phyloP scores from a whole-genome alignment of 2,888 invertebrate genomes.

The Hydriomena furcata region DNA sequence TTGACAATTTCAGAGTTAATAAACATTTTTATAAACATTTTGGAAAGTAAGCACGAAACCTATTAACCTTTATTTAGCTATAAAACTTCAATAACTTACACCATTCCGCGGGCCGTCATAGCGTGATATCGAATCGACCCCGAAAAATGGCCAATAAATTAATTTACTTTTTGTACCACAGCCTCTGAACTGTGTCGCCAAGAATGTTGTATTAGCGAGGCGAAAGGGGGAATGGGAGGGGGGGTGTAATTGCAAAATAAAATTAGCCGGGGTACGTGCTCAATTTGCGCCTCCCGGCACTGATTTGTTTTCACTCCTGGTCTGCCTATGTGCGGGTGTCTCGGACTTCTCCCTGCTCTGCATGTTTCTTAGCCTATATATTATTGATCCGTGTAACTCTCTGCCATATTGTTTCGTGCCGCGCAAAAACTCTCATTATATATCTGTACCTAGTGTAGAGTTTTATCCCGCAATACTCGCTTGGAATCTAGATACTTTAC shows the following conservation, averaged over 20 bases:
- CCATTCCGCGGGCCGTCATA: constrained; percentile 14
- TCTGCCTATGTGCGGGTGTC: constrained; percentile 54
- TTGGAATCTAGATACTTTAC: not conserved
- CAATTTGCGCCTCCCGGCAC: constrained; percentile 82
- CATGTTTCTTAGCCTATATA: constrained; percentile 78
- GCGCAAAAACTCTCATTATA: constrained; percentile 20
- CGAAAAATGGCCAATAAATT: constrained; percentile 35
- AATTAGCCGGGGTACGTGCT: constrained; percentile 84
- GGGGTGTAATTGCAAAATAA: constrained; percentile 84
- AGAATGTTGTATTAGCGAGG: constrained; percentile 78
- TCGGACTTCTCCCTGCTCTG: constrained; percentile 57
- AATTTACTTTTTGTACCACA: constrained; percentile 40
- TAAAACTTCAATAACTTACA: constrained; percentile 14
- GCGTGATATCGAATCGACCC: constrained; percentile 19
- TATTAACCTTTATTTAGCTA: constrained; percentile 4
- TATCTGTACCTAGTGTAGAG: not conserved
- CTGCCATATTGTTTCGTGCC: constrained; percentile 65
- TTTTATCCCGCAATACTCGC: not conserved
- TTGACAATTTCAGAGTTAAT: too few relatives aligned
- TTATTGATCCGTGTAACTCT: constrained; percentile 70
- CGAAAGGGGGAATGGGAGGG: constrained; percentile 44
- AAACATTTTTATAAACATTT: not conserved
- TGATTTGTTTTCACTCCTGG: constrained; percentile 80
- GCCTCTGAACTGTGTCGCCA: constrained; percentile 68
- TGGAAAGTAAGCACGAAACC: not conserved